Base-by-base conservation (phyloP, 2,797 vertebrate species). In the Enteromius treurensis region DNA sequence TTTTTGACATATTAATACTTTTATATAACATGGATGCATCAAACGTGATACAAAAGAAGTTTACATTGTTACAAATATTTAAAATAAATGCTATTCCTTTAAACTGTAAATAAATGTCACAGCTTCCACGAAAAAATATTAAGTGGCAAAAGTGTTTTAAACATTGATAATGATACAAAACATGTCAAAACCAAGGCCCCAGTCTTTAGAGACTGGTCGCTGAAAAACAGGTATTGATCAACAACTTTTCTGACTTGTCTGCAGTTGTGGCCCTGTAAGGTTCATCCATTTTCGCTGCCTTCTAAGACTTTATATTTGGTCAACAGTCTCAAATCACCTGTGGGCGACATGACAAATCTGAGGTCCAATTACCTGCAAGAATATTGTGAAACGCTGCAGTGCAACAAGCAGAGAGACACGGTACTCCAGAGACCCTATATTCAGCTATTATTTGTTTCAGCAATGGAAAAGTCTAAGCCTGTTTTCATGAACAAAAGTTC, bases 401-500 rank as follows among this genome's bases (percentile, higher is more conserved):
- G 80, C 45, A 82, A 82, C 68, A 85, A 45, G 40, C 47, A 23
- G 37, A 69, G 60, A 77, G 53, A 49, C 34, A 79, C 29, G 34
- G 73, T 19, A 42, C 64, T 86, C 64, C 65, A 37, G 26, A 19
- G 85, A 77, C 70, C 70, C 5, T 45, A 47, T 53, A 65, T 71
- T 75, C 51, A 69, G 64, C 70, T 65, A 53, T 60, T 86, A 76
- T 77, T 77, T 71, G 60, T 80, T 83, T 67, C 71, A 60, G 51
- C 15, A 81, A 32, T 49, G 29, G 7, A 77, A 17, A 37, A 45
- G 34, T 32, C 42, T n/a, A 67, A 45, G 65, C 75, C 55, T 53
- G 34, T 51, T 70, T 80, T 86, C 53, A 75, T 17, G 45, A 84
- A 86, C 77, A 77, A 80, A 83, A 79, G 79, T 73, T 45, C 76